Base-by-base conservation (phyloP, 2,113 vertebrate species). In the Protomyctophum bolini region DNA sequence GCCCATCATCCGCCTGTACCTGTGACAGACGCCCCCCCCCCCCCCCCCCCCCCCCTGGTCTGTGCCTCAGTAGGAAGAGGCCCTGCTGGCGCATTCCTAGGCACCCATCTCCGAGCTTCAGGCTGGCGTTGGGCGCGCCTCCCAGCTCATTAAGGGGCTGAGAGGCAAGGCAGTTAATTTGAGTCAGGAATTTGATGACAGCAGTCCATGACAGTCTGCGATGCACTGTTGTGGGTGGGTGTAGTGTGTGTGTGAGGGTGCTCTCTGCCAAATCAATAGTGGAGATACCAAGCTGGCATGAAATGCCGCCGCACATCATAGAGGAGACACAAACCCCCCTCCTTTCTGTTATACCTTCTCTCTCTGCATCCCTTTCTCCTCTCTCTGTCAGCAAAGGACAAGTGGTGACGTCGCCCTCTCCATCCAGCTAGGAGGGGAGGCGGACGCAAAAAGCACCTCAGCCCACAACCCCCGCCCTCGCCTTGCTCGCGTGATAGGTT, bases 401-500 rank as follows among this genome's bases (percentile, higher is more conserved):
- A 76, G 86, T 84, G 84, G 83, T 91, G 87, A 83, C 73, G 75
- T 92, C 88, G 80, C 88, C 86, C 88, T 88, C 88, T 87, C 84
- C 72, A 58, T 58, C 61, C 62, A 63, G 14, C 15, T 58, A 56
- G 33, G 6, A 62, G 76, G 21, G 21, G 21, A 21, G 21, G 21
- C 21, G 21, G 21, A 21, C 21, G 21, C 21, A 90, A 89, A 63
- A 82, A 77, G 72, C 84, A 84, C 81, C 77, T 67, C 77, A 76
- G 81, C 83, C 87, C 83, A 83, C 73, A 41, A 77, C 73, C 71
- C 82, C 66, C 82, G 81, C 80, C 75, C 80, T 72, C 80, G 86
- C 73, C 66, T 57, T 72, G 76, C 79, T 82, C 77, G 70, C 82
- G 51, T 83, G 86, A 90, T 68, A 80, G 83, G 84, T 79, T 92